phyloP scores from a whole-genome alignment of 1,140 invertebrate genomes.

The Charaxes varanes region DNA sequence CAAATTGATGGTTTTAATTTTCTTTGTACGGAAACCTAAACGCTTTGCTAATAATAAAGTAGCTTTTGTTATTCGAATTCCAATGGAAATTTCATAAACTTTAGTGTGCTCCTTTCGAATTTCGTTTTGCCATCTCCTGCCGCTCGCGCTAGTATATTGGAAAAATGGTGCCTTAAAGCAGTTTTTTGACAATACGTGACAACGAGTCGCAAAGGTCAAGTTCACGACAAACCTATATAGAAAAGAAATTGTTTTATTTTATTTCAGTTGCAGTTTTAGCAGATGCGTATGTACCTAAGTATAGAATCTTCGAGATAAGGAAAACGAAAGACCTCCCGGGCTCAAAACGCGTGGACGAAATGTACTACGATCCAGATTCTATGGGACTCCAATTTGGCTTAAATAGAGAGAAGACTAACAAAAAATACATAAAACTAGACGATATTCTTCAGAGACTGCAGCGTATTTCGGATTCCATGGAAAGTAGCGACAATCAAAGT shows the following conservation, averaged over 20 bases:
- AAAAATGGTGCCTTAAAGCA: too few species aligned
- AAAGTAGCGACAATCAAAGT: background rate
- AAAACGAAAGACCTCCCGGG: slow-evolving; percentile 8
- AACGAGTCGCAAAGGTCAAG: too few species aligned
- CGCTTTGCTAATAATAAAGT: too few species aligned
- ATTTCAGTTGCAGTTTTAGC: slow-evolving; percentile 6
- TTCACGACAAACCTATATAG: background rate
- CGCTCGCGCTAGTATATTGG: too few species aligned
- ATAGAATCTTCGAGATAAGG: slow-evolving; percentile 29
- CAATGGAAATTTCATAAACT: too few species aligned
- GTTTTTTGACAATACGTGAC: too few species aligned
- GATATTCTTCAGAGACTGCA: slow-evolving; percentile 4
- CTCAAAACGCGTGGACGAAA: background rate
- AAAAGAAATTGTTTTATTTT: background rate
- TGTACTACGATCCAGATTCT: slow-evolving; percentile 13
- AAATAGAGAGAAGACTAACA: slow-evolving; percentile 1
- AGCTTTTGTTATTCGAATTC: too few species aligned
- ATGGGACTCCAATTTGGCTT: background rate
- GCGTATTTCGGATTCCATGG: background rate
- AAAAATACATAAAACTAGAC: background rate
- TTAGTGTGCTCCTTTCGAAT: too few species aligned
- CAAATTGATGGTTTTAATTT: too few species aligned
- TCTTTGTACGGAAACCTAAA: too few species aligned
- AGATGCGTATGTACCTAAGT: slow-evolving; percentile 6
- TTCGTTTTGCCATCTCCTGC: too few species aligned